Evolutionary conservation across 2,113 vertebrate genomes (phyloP).

Genomic region (Mormyrus lacerda): DNA sequence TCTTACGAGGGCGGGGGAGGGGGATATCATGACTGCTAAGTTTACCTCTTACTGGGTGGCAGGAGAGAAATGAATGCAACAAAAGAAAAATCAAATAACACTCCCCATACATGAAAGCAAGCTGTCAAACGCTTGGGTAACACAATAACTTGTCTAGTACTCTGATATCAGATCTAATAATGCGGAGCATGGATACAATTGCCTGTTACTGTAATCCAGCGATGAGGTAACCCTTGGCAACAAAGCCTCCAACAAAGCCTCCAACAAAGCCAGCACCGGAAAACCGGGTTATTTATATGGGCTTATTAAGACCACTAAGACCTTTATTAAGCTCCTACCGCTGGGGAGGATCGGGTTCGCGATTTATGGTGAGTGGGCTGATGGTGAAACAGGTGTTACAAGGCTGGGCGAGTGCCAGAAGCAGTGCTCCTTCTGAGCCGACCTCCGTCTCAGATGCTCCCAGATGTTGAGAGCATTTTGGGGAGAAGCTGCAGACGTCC

Average conservation of each 20-base stretch:
- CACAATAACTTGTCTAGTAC: conserved; percentile 24
- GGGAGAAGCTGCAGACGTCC: not conserved
- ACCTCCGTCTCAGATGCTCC: not conserved
- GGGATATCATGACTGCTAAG: not conserved
- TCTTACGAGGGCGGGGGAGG: not conserved
- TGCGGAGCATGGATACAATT: conserved; percentile 24
- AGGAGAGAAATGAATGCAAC: not conserved
- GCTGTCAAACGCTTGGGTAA: conserved; percentile 13
- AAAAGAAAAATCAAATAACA: conserved; percentile 12
- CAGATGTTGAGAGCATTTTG: conserved; percentile 16
- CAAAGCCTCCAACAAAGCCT: not conserved
- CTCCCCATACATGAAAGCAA: conserved; percentile 6
- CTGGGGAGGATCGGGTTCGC: conserved; percentile 46
- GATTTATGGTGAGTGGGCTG: conserved; percentile 27
- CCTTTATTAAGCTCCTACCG: conserved; percentile 34
- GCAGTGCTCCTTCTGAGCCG: not conserved
- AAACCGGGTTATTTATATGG: conserved; percentile 30
- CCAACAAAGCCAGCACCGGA: conserved; percentile 19
- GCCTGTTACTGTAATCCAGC: conserved; percentile 31
- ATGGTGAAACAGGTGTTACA: conserved; percentile 34
- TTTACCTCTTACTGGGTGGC: not conserved
- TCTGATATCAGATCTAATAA: conserved; percentile 23
- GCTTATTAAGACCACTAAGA: conserved; percentile 33
- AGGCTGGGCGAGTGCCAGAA: conserved; percentile 5
- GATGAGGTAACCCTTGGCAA: conserved; percentile 35